Base-by-base conservation (phyloP, 2,797 vertebrate genomes). In the Petrocephalus sullivani region DNA sequence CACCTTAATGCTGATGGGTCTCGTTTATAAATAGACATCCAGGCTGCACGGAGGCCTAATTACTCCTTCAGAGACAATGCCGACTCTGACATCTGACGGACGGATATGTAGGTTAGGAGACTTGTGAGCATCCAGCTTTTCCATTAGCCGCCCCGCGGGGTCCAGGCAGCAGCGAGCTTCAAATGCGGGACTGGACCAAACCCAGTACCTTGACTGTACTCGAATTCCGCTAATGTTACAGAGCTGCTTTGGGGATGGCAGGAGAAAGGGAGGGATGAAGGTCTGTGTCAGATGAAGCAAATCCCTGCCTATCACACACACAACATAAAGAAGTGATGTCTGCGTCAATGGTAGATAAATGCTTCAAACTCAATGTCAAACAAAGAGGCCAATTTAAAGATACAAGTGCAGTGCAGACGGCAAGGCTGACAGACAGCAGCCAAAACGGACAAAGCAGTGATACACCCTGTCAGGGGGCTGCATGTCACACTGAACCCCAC, bases 381-480 rank as follows among this genome's bases (percentile, higher is more conserved):
- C 67, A 75, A 75, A 41, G 4, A 75, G 28, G 16, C 28, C 33
- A 19, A 41, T 75, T 2, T 41, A 16, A 75, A 37, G 67, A 75
- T 3, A 75, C 4, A 85, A 4, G 23, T 14, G 23, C n/a, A 49
- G 41, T 84, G 84, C 84, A 86, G 71, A 23, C 61, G 46, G 88
- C 23, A n/a, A 46, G 41, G 58, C 28, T 60, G 16, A 28, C 14
- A 19, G 57, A 23, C 37, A 23, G 54, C 4, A 0, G 23, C 4
- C 14, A 41, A 88, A 91, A 92, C 91, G 90, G 19, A 83, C 75
- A 28, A 28, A 28, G 28, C 28, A 28, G 28, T 28, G 28, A 28
- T 28, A 28, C 28, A 28, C 28, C 28, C 28, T 28, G 28, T 28
- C 28, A 28, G 28, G 28, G 28, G 28, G 28, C 61, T 88, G 23